phyloP scores from a whole-genome alignment of 2,888 invertebrate genomes.

The Caenorhabditis sp. region DNA sequence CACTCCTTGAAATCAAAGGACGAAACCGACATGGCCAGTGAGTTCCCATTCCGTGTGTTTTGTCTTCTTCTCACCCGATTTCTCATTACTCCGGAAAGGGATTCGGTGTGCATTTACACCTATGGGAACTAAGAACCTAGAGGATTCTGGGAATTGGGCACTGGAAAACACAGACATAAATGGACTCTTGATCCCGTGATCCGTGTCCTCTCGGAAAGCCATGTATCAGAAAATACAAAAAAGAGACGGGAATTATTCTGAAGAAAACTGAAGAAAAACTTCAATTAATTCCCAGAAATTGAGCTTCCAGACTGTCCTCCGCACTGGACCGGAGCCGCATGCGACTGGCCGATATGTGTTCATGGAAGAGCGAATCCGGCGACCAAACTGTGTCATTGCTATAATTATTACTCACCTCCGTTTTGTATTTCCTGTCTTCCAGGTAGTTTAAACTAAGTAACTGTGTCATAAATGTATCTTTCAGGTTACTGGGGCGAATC shows the following conservation, averaged over 20 bases:
- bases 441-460: conserved; percentile 20
- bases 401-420: conserved; percentile 60
- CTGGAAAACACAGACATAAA: conserved; percentile 26
- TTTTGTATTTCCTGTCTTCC: conserved; percentile 64
- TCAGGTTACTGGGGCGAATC: conserved; percentile 66
- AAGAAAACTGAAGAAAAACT: too few relatives aligned
- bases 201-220: too few relatives aligned
- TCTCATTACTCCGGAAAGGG: conserved; percentile 34
- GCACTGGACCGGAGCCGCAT: conserved; percentile 65
- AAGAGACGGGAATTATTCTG: not conserved
- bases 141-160: conserved; percentile 17
- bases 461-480: not conserved
- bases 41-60: conserved; percentile 37
- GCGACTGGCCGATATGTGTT: conserved; percentile 68
- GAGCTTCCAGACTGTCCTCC: conserved; percentile 60
- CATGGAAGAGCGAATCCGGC: conserved; percentile 63
- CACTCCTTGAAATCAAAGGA: conserved; percentile 4
- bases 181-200: conserved; percentile 1
- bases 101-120: conserved; percentile 29
- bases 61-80: conserved; percentile 17
- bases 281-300: not conserved
- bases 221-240: too few relatives aligned
- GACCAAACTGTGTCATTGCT: conserved; percentile 56
- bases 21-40: conserved; percentile 42
- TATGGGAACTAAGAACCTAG: conserved; percentile 1